Evolutionary conservation across 2,888 invertebrate genomes (phyloP), one percentile per base, ranked within the genome.

Genomic region (Cephalotes varians): DNA sequence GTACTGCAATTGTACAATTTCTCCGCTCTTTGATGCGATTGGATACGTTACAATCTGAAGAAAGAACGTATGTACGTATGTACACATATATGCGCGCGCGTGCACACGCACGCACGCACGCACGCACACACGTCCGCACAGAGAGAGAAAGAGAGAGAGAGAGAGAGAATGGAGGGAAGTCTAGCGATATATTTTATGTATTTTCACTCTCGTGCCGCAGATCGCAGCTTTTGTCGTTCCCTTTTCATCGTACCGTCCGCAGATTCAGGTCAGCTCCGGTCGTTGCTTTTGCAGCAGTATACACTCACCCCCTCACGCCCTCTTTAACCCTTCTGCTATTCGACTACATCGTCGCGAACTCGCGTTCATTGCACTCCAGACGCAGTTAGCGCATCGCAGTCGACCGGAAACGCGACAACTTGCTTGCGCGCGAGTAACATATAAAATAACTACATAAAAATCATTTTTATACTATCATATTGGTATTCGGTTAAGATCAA

Each of bases 251-350:
- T 84, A 81, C 85, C 90, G 69, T 69, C 85, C 80, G 83, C 85
- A 86, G 86, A 90, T 90, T 90, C 90, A 90, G 90, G 90, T 90
- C 90, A 90, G 86, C 87, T 81, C 82, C 86, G 87, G 90, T 90
- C 90, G 87, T 90, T 90, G 86, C 87, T 90, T 89, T 88, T 87
- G 86, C 87, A 88, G 80, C 86, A 85, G 81, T 84, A 60, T 73
- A 79, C 81, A 56, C 56, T 77, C 77, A 47, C 83, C 82, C 47
- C 72, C 76, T 31, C 71, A 28, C 69, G 79, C 77, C 49, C 71
- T 21, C 60, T 74, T 81, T 80, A 62, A 47, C 58, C 51, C 72
- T 60, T 62, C 28, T 21, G 21, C 72, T 28, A 69, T 44, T 67
- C 37, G 73, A 58, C 81, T 58, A 69, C 47, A 15, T 28, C 76